Percentiles rank a stretch among this genome's conserved stretches.
Conservation (phyloP, 1,140 invertebrate genomes). For the Tribolium castaneum region DNA sequence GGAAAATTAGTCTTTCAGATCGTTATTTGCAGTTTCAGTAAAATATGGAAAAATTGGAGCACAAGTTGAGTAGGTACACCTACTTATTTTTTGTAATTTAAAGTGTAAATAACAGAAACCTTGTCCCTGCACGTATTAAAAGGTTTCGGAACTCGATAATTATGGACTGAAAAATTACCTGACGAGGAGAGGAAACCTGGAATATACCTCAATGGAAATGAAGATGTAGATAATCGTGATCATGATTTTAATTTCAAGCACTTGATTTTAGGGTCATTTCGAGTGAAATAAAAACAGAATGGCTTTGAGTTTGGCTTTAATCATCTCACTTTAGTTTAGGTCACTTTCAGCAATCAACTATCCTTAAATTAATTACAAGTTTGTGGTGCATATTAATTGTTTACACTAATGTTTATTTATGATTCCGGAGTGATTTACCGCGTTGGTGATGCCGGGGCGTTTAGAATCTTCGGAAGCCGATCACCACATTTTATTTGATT, state of each 20-base stretch:
- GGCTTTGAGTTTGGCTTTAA: background rate
- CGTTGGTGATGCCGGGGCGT: background rate
- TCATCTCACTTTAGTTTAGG: background rate
- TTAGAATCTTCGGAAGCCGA: background rate
- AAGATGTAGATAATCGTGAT: constrained; percentile 5
- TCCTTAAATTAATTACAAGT: background rate
- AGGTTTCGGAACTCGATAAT: too few species aligned
- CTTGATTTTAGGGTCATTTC: constrained; percentile 1
- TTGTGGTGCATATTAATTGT: constrained; percentile 7
- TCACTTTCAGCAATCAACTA: background rate
- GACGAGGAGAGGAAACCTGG: background rate
- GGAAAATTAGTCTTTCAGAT: too few species aligned
- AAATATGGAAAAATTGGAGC: too few species aligned
- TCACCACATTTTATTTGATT: constrained; percentile 9
- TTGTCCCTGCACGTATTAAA: background rate
- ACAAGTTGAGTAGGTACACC: too few species aligned
- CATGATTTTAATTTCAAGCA: background rate
- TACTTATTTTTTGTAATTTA: background rate
- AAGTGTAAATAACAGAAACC: background rate
- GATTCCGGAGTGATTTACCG: background rate
- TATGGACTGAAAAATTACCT: background rate
- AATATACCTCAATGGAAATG: background rate
- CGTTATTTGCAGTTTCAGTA: too few species aligned
- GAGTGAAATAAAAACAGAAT: background rate
- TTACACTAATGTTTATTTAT: constrained; percentile 16